phyloP scores from a whole-genome alignment of 30 jellyfish, hydroid and myxozoan genomes.

The Calvadosia cruxmelitensis region DNA sequence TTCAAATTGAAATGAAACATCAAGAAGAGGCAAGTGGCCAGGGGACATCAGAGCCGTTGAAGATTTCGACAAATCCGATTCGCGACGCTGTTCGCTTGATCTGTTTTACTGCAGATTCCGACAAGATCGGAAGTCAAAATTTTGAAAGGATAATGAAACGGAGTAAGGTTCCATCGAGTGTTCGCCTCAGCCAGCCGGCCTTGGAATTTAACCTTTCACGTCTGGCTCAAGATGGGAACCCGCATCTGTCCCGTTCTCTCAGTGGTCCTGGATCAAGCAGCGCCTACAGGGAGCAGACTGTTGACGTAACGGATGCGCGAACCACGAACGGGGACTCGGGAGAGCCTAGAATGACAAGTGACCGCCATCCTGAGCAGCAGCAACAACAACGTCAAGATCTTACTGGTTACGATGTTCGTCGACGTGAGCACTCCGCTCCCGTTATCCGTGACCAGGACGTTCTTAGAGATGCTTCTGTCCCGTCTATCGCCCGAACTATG shows the following conservation, averaged over 20 bases:
- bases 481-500: background rate
- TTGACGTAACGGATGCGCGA: background rate
- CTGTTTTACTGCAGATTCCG: background rate
- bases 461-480: background rate
- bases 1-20: slow-evolving; percentile 28
- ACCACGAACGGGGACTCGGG: background rate
- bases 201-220: slow-evolving; percentile 40
- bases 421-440: too few relatives aligned
- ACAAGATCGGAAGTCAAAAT: background rate
- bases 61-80: background rate
- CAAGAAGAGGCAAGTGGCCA: background rate
- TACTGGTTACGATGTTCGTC: background rate
- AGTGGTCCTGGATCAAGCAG: slow-evolving; percentile 1
- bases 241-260: slow-evolving; percentile 17
- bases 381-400: background rate
- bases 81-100: background rate
- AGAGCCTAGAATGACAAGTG: background rate
- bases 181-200: slow-evolving; percentile 80
- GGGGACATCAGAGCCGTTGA: background rate
- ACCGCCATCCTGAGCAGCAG: background rate
- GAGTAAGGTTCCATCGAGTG: slow-evolving; percentile 12
- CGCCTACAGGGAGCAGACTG: background rate
- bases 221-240: slow-evolving; percentile 9
- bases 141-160: background rate
- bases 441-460: too few relatives aligned